Evolutionary conservation across 2,113 vertebrate species (phyloP).

Genomic region (Aramus guarauna): DNA sequence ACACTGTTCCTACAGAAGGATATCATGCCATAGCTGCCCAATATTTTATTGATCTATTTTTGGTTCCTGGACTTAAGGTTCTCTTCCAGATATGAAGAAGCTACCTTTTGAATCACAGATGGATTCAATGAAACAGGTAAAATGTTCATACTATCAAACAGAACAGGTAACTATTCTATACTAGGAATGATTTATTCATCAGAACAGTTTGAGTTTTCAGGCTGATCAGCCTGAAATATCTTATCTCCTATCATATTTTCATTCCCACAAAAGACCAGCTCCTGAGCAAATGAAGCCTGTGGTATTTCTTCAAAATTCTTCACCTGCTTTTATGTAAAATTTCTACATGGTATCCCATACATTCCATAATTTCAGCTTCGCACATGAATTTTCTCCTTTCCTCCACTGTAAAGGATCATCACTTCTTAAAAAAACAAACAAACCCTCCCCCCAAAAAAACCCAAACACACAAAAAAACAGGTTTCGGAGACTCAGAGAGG

Average conservation of each 20-base stretch:
- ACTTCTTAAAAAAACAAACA: background rate
- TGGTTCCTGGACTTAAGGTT: background rate
- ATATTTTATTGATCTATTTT: background rate
- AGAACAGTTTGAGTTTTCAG: background rate
- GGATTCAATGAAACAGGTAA: background rate
- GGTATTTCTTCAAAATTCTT: background rate
- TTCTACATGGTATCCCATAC: background rate
- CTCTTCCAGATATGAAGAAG: background rate
- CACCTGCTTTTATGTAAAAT: background rate
- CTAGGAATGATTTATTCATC: background rate
- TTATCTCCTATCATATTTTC: background rate
- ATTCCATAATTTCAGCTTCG: background rate
- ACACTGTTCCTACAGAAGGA: background rate
- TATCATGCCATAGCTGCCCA: background rate
- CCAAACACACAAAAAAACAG: background rate
- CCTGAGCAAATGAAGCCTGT: background rate
- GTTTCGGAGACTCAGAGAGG: background rate
- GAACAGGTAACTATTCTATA: background rate
- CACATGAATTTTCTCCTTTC: background rate
- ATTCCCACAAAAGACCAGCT: background rate
- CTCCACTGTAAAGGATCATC: background rate
- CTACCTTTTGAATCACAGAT: background rate
- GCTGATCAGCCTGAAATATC: background rate
- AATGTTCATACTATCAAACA: background rate
- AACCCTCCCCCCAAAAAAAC: no score